A percentile compares a stretch with the other conserved stretches of the same genome.
These are phyloP conservation scores for Serinus canaria DNA, from an alignment of 2,113 vertebrate species.

Conservation along the genomic window DNA sequence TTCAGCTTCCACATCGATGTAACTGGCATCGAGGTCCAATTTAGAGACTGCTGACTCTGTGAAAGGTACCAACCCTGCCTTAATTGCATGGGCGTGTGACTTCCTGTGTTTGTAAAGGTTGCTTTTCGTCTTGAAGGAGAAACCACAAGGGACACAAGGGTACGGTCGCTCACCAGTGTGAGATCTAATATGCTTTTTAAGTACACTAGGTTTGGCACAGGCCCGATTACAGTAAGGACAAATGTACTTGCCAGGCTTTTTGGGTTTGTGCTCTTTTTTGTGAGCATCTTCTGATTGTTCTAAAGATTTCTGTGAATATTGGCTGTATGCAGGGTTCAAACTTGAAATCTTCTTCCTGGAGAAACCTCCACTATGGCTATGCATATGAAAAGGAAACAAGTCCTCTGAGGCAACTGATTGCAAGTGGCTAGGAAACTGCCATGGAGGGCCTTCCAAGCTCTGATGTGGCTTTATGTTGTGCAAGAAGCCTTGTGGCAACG, in stretches of 20 bases:
- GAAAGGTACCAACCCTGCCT: conserved; percentile 95
- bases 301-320: conserved; percentile 88
- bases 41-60: conserved; percentile 87
- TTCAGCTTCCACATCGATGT: conserved; percentile 87
- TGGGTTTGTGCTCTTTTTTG: conserved; percentile 95
- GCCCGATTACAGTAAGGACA: conserved; percentile 96
- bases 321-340: conserved; percentile 87
- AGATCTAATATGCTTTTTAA: conserved; percentile 98
- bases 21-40: conserved; percentile 86
- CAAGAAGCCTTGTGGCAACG: conserved; percentile 88
- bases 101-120: conserved; percentile 99
- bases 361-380: conserved; percentile 83
- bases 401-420: conserved; percentile 87
- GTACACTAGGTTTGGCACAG: conserved; percentile 97
- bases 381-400: conserved; percentile 86
- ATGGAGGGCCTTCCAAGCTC: conserved; percentile 88
- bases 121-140: conserved; percentile 99
- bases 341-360: conserved; percentile 90
- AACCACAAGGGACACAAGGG: conserved; percentile 95
- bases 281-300: conserved; percentile 89
- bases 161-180: conserved; percentile 97
- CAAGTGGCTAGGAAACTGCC: conserved; percentile 89
- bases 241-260: conserved; percentile 98
- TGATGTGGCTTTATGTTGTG: conserved; percentile 89
- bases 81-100: conserved; percentile 97